phyloP scores from a whole-genome alignment of 2,797 vertebrate genomes.

The Cuniculus paca region DNA sequence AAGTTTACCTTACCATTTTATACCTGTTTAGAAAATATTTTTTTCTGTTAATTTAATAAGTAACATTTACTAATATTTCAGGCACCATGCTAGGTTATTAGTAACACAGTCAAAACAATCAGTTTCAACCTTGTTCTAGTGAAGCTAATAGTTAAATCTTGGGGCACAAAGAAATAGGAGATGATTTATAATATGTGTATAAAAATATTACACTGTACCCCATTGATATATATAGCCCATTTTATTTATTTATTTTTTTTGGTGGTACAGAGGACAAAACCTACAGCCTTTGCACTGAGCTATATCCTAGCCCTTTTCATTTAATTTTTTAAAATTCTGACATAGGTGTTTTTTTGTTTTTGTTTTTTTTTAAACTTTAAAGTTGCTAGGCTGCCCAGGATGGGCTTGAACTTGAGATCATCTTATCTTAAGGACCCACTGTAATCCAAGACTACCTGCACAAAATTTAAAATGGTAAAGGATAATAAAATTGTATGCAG shows the following conservation, averaged over 20 bases:
- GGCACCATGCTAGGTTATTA: not conserved
- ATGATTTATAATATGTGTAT: not conserved
- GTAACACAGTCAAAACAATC: conserved; percentile 24
- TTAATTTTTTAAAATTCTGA: not conserved
- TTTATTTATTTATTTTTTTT: no score
- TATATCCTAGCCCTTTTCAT: not conserved
- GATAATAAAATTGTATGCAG: conserved; percentile 8
- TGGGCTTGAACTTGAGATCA: not conserved
- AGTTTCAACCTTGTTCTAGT: not conserved
- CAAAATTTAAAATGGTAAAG: conserved; percentile 13
- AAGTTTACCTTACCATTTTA: conserved; percentile 41
- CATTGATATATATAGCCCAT: not conserved
- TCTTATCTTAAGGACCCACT: not conserved
- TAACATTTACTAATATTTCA: not conserved
- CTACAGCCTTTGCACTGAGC: not conserved
- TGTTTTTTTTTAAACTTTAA: not conserved
- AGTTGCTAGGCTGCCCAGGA: not conserved
- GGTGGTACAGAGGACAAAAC: not conserved
- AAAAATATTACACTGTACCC: not conserved
- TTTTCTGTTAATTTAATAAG: not conserved
- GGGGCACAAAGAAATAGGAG: not conserved
- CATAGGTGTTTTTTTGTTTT: not conserved
- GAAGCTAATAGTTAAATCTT: conserved; percentile 30
- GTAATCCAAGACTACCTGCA: not conserved
- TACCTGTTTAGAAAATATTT: not conserved